A percentile compares a stretch with the other conserved stretches of the same genome.
phyloP scores from a whole-genome alignment of 2,888 invertebrate species.

The Drosophila peninsularis region DNA sequence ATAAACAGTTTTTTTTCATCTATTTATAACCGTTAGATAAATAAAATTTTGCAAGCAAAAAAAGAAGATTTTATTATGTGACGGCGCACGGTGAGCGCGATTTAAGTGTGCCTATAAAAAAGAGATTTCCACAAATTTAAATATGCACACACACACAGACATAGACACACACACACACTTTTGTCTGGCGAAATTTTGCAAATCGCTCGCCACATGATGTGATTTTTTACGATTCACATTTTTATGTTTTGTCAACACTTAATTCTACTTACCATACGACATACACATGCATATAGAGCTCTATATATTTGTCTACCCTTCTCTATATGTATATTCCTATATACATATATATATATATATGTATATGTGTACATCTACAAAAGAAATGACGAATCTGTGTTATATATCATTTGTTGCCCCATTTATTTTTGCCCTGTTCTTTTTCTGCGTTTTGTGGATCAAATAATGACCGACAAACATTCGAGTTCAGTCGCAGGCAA shows the following conservation, averaged over 20 bases:
- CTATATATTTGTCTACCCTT: conserved; percentile 18
- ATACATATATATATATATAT: not conserved
- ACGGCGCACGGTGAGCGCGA: conserved; percentile 38
- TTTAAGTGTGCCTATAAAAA: conserved; percentile 70
- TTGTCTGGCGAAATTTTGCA: conserved; percentile 34
- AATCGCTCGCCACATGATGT: conserved; percentile 44
- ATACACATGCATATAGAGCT: conserved; percentile 15
- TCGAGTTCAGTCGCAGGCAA: not conserved
- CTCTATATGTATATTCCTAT: not conserved
- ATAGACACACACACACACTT: conserved; percentile 19
- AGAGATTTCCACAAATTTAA: conserved; percentile 72
- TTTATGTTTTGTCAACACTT: conserved; percentile 45
- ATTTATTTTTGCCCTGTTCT: conserved; percentile 8
- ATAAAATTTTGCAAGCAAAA: conserved; percentile 29
- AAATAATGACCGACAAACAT: conserved; percentile 38
- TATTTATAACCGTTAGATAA: conserved; percentile 49
- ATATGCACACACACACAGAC: conserved; percentile 29
- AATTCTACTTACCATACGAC: conserved; percentile 32
- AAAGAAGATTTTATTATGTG: conserved; percentile 44
- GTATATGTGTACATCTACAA: not conserved
- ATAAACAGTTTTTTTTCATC: conserved; percentile 9
- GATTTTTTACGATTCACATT: conserved; percentile 38
- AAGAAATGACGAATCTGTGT: conserved; percentile 35
- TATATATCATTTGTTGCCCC: conserved; percentile 16
- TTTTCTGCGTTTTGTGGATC: conserved; percentile 25